These are phyloP conservation scores for Hirtodrosophila histrioides DNA, from an alignment of 2,888 invertebrate species.

Conservation along the genomic window DNA sequence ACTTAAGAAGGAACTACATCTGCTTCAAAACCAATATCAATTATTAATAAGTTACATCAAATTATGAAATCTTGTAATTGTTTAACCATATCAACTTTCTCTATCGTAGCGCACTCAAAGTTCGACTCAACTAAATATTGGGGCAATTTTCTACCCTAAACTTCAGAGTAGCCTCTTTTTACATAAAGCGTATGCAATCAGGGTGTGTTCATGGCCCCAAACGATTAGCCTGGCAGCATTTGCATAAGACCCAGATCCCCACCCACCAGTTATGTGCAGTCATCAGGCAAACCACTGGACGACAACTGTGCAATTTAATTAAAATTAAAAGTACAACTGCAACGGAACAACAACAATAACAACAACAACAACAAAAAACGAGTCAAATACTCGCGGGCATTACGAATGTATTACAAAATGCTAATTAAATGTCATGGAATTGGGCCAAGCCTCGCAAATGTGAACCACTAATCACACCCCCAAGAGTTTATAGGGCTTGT, in stretches of 20 bases:
- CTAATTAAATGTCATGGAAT: slow-evolving; percentile 72
- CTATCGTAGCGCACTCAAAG: background rate
- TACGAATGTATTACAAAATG: slow-evolving; percentile 76
- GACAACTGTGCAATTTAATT: slow-evolving; percentile 70
- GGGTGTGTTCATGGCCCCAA: slow-evolving; percentile 42
- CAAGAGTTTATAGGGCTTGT: slow-evolving; percentile 15
- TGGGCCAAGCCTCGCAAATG: slow-evolving; percentile 70
- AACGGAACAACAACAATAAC: slow-evolving; percentile 9
- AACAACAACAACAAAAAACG: slow-evolving; percentile 6
- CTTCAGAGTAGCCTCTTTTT: background rate
- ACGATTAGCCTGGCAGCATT: slow-evolving; percentile 43
- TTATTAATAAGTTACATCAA: too few species aligned
- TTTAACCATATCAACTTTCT: background rate
- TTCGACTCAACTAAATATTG: background rate
- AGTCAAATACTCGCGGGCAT: slow-evolving; percentile 66
- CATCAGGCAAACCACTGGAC: slow-evolving; percentile 39
- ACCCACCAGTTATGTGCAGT: slow-evolving; percentile 27
- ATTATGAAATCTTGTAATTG: too few species aligned
- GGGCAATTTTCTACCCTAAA: too few species aligned
- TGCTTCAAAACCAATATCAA: too few species aligned
- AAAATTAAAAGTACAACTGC: slow-evolving; percentile 66
- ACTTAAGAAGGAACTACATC: too few species aligned
- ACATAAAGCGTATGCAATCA: slow-evolving; percentile 20
- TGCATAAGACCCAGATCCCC: slow-evolving; percentile 36
- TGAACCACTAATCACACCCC: slow-evolving; percentile 62